Evolutionary conservation across 2,888 invertebrate species (phyloP).

Genomic region (Heteromurus nitidus): DNA sequence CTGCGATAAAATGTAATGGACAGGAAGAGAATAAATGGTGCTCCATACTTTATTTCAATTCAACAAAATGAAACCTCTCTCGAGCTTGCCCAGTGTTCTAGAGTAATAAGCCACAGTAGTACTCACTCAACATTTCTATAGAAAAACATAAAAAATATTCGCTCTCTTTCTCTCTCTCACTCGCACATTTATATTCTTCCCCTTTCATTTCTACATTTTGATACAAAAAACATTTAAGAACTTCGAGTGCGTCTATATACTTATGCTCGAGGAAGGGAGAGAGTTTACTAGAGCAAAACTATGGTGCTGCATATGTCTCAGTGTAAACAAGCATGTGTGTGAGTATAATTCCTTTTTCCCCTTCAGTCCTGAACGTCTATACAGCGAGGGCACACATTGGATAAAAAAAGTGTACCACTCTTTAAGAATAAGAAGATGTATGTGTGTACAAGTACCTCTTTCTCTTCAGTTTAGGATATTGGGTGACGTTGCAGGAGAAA

Average conservation of each 20-base stretch:
- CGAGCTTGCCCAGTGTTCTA: no score
- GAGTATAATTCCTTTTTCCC: neutral
- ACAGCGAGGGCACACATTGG: neutral
- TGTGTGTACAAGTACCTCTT: neutral
- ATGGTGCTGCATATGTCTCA: constrained; percentile 4
- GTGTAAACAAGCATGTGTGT: constrained; percentile 15
- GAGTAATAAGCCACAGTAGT: no score
- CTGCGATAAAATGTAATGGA: constrained; percentile 27
- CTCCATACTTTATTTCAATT: constrained; percentile 10
- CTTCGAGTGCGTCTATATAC: no score
- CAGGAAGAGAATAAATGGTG: constrained; percentile 22
- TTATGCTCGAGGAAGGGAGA: no score
- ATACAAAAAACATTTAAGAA: no score
- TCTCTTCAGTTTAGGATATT: neutral
- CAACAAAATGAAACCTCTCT: constrained; percentile 5
- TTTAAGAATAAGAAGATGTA: neutral
- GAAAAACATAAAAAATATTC: neutral
- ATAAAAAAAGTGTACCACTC: neutral
- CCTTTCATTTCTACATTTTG: constrained; percentile 18
- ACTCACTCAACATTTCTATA: neutral
- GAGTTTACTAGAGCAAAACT: no score
- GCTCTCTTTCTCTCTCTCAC: constrained; percentile 4
- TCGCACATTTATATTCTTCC: constrained; percentile 6
- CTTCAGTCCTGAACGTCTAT: neutral
- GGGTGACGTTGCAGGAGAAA: neutral